Evolutionary conservation across 1,140 invertebrate genomes (phyloP), one percentile per base, ranked within the genome.

Genomic region (Stegodyphus dumicola): DNA sequence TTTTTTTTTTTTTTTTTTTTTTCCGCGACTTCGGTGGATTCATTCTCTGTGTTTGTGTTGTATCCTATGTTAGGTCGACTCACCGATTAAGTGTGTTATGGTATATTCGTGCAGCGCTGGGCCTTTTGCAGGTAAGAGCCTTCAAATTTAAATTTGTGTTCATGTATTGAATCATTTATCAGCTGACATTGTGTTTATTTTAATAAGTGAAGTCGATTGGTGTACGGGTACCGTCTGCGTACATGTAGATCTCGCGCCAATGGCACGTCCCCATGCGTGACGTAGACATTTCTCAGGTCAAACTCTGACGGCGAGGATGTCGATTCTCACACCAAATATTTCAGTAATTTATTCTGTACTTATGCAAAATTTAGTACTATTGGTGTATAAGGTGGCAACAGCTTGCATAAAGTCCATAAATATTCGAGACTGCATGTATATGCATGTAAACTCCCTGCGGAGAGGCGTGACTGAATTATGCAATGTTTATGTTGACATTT

Each of bases 171-270:
- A 9, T 53, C 7, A 15, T 56, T 71, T 49, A 15, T 17, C 56
- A 66, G 60, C 53, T 65, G 70, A 74, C 79, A 53, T 53, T 65
- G 49, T 33, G 6, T 60, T 51, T 71, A n/a, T 69, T 81, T 18
- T 33, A 48, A 64, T 64, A 77, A 10, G 49, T 11, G n/a, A 78
- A 15, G 54, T 33, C 53, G 18, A 60, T 81, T 33, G 70, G 60
- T 81, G 79, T 81, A 81, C 70, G 54, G 79, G 79, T 81, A 81
- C 52, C 69, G 79, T 81, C 79, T 73, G 56, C 79, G 79, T 81
- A 81, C 79, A 81, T 81, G 79, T 81, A 81, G 70, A 81, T 81
- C 79, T 81, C 79, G 79, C 79, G 79, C 79, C 79, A 81, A 81
- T 81, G 79, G 79, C 79, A 65, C 79, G 79, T 81, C 79, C 69